These are phyloP conservation scores for Entomobrya multifasciata DNA, from an alignment of 2,888 invertebrate species.

Conservation along the genomic window DNA sequence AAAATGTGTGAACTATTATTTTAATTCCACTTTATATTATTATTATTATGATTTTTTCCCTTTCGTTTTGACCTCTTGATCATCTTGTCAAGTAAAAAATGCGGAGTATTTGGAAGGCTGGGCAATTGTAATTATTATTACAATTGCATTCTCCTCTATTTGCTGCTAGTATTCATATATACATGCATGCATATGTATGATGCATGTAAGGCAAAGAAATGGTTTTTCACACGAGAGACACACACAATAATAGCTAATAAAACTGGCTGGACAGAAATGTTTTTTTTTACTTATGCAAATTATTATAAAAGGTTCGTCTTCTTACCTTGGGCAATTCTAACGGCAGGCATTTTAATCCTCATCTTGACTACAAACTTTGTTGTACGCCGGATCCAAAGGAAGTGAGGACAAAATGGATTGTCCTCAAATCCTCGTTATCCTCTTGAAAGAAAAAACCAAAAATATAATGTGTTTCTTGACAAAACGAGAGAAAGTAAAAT, in stretches of 20 bases:
- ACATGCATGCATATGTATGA: background rate
- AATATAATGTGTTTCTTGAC: background rate
- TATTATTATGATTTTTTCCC: background rate
- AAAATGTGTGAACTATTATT: constrained; percentile 20
- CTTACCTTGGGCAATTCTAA: constrained; percentile 97
- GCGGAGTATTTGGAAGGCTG: too few relatives aligned
- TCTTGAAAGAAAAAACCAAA: background rate
- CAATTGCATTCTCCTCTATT: background rate
- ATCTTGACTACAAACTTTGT: constrained; percentile 85
- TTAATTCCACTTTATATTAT: background rate
- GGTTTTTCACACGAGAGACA: constrained; percentile 43
- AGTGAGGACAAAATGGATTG: constrained; percentile 67
- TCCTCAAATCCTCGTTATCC: constrained; percentile 64
- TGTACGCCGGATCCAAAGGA: constrained; percentile 52
- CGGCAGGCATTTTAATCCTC: constrained; percentile 99
- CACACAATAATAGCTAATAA: background rate
- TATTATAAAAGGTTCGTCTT: background rate
- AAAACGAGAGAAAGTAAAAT: background rate
- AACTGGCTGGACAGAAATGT: constrained; percentile 16
- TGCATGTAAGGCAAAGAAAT: background rate
- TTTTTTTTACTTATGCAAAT: background rate
- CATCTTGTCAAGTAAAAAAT: constrained; percentile 11
- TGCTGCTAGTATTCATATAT: background rate
- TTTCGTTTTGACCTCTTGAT: constrained; percentile 28
- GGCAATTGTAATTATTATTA: constrained; percentile 4